Base-by-base conservation (phyloP, 1,140 invertebrate genomes). In the Patella vulgata region DNA sequence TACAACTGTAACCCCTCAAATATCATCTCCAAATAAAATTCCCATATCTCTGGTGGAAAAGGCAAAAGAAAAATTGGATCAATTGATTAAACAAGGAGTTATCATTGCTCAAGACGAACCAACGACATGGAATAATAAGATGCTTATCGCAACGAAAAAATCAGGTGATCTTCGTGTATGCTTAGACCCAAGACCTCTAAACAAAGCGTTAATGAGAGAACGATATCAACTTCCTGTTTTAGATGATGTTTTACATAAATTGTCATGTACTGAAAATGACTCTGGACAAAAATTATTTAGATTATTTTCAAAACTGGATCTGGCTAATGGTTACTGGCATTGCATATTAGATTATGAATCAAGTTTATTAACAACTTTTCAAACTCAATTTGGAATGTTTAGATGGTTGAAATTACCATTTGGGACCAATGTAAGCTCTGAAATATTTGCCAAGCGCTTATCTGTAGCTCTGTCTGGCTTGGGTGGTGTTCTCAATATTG, bases 121-220 rank as follows among this genome's bases (percentile, higher is more conserved):
- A 4, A 72, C 70, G 21, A 48, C 67, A 4, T 72, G 64, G 70
- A 70, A 72, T 3, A 73, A 66, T 53, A 60, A 67, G 11, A 36
- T 71, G 1, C 61, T 70, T 1, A 40, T 70, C 14, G 61, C 62
- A 0, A 52, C 61, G 44, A 74, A 74, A 51, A 55, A 43, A 36
- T 50, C 55, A 39, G 78, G 78, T 31, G 63, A 78, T 33, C 48
- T 87, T n/a, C 62, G 86, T 47, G 74, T 88, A 39, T 87, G 86
- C 69, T 59, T 88, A n/a, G 86, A 88, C 73, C 87, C 86, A 5
- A 73, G 63, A 36, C 78, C 85, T 51, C 72, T 88, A 48, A 88
- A 88, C 74, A 78, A 75, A 60, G 74, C 67, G 40, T 81, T 87
- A 11, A 81, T 79, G 66, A 59, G 83, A 21, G 57, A 65, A 53